Percentiles rank a stretch among this genome's conserved stretches.
phyloP scores from a whole-genome alignment of 2,797 vertebrate genomes.

The Neomorphus geoffroyi region DNA sequence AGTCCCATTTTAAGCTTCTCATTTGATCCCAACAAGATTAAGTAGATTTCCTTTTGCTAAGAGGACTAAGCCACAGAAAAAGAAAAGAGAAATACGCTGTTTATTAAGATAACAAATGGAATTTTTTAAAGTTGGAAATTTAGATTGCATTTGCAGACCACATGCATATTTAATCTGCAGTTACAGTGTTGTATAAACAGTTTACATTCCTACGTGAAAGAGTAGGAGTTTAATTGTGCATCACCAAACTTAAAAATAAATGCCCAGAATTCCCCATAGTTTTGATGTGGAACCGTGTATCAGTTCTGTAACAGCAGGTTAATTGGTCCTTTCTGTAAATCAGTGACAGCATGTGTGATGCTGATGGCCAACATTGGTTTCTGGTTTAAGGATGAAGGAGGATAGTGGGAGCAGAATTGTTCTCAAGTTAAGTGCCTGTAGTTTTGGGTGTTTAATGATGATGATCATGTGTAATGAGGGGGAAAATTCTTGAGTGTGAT shows the following conservation, averaged over 20 bases:
- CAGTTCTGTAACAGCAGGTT: neutral
- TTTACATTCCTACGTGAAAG: neutral
- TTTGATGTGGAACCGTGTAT: neutral
- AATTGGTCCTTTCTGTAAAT: neutral
- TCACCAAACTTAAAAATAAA: neutral
- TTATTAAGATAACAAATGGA: neutral
- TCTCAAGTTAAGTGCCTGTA: neutral
- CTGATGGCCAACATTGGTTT: neutral
- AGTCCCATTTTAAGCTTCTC: neutral
- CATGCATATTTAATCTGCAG: neutral
- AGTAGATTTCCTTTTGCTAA: slow-evolving; percentile 8
- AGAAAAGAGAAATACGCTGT: neutral
- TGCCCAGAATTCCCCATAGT: neutral
- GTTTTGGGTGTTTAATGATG: neutral
- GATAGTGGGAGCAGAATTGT: neutral
- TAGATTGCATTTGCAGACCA: neutral
- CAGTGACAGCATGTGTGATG: neutral
- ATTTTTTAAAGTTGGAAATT: neutral
- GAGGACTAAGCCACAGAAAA: neutral
- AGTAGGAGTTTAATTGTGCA: neutral
- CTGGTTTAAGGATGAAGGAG: neutral
- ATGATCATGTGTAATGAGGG: neutral
- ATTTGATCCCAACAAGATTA: neutral
- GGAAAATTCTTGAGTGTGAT: fast-evolving
- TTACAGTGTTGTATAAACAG: neutral